phyloP scores from a whole-genome alignment of 2,888 invertebrate species.

The Diabrotica balteata region DNA sequence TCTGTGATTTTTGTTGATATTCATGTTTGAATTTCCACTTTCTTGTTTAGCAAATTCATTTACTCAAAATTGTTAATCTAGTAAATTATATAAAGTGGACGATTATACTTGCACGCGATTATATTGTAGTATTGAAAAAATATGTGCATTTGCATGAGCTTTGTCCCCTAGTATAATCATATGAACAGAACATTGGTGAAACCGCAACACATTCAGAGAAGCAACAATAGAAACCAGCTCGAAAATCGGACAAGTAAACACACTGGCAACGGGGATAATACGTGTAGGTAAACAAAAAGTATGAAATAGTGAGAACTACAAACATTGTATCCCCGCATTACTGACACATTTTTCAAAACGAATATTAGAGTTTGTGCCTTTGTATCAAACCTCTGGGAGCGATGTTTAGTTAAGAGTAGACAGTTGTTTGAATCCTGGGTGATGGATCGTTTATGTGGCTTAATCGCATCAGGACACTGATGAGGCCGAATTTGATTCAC shows the following conservation, averaged over 20 bases:
- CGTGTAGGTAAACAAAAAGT: conserved; percentile 46
- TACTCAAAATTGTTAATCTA: too few relatives aligned
- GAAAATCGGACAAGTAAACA: conserved; percentile 47
- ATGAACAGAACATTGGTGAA: conserved; percentile 28
- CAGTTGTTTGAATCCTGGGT: conserved; percentile 43
- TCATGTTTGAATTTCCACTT: too few relatives aligned
- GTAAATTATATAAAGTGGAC: too few relatives aligned
- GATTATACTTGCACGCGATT: too few relatives aligned
- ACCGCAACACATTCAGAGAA: conserved; percentile 21
- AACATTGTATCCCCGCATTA: conserved; percentile 42
- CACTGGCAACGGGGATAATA: conserved; percentile 39
- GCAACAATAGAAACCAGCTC: conserved; percentile 42
- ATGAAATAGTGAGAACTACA: conserved; percentile 48
- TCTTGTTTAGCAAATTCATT: too few relatives aligned
- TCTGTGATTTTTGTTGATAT: too few relatives aligned
- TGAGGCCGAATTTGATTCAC: conserved; percentile 6
- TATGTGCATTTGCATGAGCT: too few relatives aligned
- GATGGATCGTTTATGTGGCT: conserved; percentile 40
- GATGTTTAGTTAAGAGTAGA: conserved; percentile 37
- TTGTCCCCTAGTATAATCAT: neutral
- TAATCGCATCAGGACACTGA: conserved; percentile 12
- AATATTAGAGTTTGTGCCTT: conserved; percentile 20
- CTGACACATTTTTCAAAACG: conserved; percentile 39
- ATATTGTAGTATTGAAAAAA: too few relatives aligned
- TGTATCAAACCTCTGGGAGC: conserved; percentile 31